phyloP scores from a whole-genome alignment of 2,113 vertebrate species.

The Halcyon senegalensis region DNA sequence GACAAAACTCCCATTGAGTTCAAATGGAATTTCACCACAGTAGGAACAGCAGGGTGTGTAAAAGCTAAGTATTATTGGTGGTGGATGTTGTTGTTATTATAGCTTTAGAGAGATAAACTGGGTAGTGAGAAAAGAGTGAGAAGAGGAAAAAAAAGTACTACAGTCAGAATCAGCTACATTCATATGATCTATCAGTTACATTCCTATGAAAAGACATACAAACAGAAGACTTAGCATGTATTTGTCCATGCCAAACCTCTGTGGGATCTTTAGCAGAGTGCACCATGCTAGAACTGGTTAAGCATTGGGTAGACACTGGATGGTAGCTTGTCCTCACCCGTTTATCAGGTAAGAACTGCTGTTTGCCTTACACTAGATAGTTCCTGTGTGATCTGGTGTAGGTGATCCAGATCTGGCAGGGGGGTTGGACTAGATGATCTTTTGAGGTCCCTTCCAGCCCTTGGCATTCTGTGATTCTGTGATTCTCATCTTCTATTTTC shows the following conservation, averaged over 20 bases:
- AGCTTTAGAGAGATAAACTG: neutral
- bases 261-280: neutral
- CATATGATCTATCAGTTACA: neutral
- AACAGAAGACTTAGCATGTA: neutral
- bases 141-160: neutral
- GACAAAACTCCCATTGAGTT: constrained; percentile 41
- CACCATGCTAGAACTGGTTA: neutral
- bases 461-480: too few relatives aligned
- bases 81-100: neutral
- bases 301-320: too few relatives aligned
- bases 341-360: neutral
- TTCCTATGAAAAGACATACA: neutral
- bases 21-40: constrained; percentile 41
- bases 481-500: neutral
- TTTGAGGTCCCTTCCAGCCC: too few relatives aligned
- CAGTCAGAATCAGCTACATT: neutral
- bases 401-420: too few relatives aligned
- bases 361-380: neutral
- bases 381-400: neutral
- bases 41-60: neutral
- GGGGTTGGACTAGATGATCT: too few relatives aligned
- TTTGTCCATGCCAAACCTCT: neutral
- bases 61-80: neutral
- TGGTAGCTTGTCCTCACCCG: neutral
- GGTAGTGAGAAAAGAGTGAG: neutral